Evolutionary conservation across 2,888 invertebrate species (phyloP).

Genomic region (Hofmannophila pseudospretella): DNA sequence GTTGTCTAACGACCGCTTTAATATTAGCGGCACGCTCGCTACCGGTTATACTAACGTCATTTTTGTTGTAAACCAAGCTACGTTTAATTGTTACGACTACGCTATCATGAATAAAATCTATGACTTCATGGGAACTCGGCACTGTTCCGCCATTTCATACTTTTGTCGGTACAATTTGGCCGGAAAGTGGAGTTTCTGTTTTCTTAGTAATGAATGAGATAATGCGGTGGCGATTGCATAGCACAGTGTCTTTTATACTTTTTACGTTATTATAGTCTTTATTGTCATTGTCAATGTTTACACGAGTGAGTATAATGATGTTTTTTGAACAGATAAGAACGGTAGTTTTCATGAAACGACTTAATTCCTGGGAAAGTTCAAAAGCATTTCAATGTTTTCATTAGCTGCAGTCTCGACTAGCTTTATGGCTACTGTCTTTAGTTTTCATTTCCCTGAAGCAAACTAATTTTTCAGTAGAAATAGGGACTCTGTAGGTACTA

Average conservation of each 20-base stretch:
- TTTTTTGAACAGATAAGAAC: slow-evolving; percentile 38
- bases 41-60: slow-evolving; percentile 57
- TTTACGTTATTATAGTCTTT: slow-evolving; percentile 51
- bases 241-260: slow-evolving; percentile 39
- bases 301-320: slow-evolving; percentile 48
- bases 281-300: slow-evolving; percentile 51
- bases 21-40: slow-evolving; percentile 70
- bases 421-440: background rate
- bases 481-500: no score
- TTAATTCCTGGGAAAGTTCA: background rate
- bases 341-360: slow-evolving; percentile 29
- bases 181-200: slow-evolving; percentile 41
- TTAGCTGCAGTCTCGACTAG: background rate
- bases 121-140: slow-evolving; percentile 66
- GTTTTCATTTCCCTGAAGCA: background rate
- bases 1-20: slow-evolving; percentile 52
- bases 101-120: slow-evolving; percentile 63
- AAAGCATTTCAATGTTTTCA: background rate
- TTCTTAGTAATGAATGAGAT: slow-evolving; percentile 67
- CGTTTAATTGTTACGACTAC: slow-evolving; percentile 67
- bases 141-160: slow-evolving; percentile 54
- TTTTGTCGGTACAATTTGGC: slow-evolving; percentile 54
- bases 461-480: no score
- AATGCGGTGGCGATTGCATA: slow-evolving; percentile 39
- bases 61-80: slow-evolving; percentile 44